These are phyloP conservation scores for Drosophila robusta DNA, from an alignment of 2,888 invertebrate genomes.

Conservation along the genomic window DNA sequence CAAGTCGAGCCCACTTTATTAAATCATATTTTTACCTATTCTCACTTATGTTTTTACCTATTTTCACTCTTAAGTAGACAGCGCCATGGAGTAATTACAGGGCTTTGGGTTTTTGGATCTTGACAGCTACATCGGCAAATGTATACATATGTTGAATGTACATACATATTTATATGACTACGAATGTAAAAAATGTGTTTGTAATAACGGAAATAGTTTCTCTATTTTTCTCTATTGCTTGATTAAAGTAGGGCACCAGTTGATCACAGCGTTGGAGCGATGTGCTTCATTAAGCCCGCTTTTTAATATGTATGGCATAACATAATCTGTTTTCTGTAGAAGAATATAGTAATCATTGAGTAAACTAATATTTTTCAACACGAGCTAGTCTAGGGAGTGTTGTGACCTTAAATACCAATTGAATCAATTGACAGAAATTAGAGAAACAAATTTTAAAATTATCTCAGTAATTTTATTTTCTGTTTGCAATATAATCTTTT, in stretches of 20 bases:
- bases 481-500: neutral
- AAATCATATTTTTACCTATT: neutral
- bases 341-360: neutral
- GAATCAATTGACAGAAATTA: neutral
- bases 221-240: slow-evolving; percentile 15
- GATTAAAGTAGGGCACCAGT: slow-evolving; percentile 32
- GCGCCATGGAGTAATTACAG: slow-evolving; percentile 15
- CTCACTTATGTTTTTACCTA: neutral
- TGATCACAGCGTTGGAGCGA: slow-evolving; percentile 1
- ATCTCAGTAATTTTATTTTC: neutral
- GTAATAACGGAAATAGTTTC: slow-evolving; percentile 39
- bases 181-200: slow-evolving; percentile 17
- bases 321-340: neutral
- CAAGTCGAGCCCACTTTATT: neutral
- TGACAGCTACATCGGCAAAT: slow-evolving; percentile 1
- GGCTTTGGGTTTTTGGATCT: slow-evolving; percentile 13
- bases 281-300: slow-evolving; percentile 30
- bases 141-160: neutral
- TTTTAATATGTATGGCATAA: neutral
- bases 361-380: neutral
- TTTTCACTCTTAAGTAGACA: neutral
- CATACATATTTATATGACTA: slow-evolving; percentile 1
- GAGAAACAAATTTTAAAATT: neutral
- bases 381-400: neutral
- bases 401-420: neutral